Conservation (phyloP, 1,140 invertebrate genomes). For the Melipona quadrifasciata region DNA sequence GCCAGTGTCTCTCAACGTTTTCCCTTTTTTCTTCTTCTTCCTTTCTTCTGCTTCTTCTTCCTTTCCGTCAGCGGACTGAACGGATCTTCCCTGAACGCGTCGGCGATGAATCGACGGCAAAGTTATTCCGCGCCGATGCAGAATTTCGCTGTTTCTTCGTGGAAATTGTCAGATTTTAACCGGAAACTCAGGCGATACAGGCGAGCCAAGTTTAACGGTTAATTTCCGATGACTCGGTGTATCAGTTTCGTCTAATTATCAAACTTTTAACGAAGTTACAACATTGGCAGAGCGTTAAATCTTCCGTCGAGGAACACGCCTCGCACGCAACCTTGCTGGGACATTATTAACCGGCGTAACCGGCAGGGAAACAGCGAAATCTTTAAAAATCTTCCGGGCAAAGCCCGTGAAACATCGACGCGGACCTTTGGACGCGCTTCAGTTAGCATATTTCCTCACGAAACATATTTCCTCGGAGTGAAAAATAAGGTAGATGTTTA, state of each 20-base stretch:
- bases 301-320: not conserved
- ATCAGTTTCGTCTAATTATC: not conserved
- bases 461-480: not conserved
- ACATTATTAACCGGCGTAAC: not conserved
- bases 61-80: not conserved
- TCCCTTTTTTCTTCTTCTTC: not conserved
- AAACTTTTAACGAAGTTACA: not conserved
- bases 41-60: not conserved
- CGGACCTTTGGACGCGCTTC: not conserved
- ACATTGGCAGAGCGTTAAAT: not conserved
- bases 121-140: not conserved
- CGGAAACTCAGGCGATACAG: not conserved
- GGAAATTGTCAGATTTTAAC: not conserved
- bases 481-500: conserved; percentile 5
- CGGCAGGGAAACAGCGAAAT: not conserved
- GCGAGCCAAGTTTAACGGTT: not conserved
- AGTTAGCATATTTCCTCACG: not conserved
- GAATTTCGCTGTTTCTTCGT: not conserved
- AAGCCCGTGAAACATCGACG: conserved; percentile 11
- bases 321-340: not conserved
- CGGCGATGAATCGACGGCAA: too few species aligned
- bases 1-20: conserved; percentile 62
- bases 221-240: not conserved
- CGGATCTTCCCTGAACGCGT: not conserved
- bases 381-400: conserved; percentile 1